phyloP scores from a whole-genome alignment of 2,113 vertebrate species.

The Strix uralensis region DNA sequence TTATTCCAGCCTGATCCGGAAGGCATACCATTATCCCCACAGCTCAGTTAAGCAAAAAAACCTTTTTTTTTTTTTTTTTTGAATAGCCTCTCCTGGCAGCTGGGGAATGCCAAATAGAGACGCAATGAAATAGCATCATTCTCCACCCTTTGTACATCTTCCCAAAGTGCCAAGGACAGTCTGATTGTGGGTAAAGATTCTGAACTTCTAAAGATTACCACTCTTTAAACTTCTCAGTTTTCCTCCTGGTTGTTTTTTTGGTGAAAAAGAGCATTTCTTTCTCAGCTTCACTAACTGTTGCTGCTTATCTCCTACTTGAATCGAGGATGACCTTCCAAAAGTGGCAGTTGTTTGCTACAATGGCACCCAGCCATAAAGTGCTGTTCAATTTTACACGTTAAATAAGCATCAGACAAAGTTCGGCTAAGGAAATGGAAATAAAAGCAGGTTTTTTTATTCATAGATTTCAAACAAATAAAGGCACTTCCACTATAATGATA shows the following conservation, averaged over 20 bases:
- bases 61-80: neutral
- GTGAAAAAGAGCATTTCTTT: neutral
- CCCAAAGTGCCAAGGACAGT: neutral
- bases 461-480: neutral
- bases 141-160: neutral
- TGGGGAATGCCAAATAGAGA: neutral
- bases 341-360: neutral
- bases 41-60: neutral
- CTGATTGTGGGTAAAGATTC: neutral
- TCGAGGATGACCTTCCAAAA: neutral
- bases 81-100: neutral
- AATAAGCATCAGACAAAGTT: neutral
- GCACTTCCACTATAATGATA: neutral
- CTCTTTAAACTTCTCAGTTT: neutral
- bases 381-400: neutral
- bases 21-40: neutral
- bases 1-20: neutral
- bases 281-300: neutral
- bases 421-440: neutral
- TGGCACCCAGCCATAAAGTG: conserved; percentile 3
- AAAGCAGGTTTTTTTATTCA: neutral
- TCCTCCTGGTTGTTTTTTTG: neutral
- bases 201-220: neutral
- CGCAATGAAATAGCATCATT: neutral
- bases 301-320: neutral